A percentile compares a stretch with the other conserved stretches of the same genome.
Evolutionary conservation across 2,888 invertebrate genomes (phyloP).

Genomic region (Liodrosophila aerea): DNA sequence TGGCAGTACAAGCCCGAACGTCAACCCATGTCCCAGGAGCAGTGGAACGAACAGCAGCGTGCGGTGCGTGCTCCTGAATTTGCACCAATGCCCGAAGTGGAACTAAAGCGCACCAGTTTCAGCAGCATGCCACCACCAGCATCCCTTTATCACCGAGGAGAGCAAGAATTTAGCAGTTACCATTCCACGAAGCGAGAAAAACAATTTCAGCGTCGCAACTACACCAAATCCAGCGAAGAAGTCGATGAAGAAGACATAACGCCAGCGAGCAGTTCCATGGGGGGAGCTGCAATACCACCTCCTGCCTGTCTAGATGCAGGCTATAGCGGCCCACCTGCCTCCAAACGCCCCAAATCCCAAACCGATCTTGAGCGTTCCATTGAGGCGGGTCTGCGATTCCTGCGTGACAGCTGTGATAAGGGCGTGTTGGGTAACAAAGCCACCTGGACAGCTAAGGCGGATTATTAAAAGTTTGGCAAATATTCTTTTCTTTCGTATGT

Average conservation of each 20-base stretch:
- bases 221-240: constrained; percentile 24
- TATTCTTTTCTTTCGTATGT: constrained; percentile 25
- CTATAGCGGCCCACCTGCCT: constrained; percentile 48
- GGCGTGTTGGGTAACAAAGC: constrained; percentile 77
- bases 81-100: constrained; percentile 85
- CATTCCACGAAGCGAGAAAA: constrained; percentile 65
- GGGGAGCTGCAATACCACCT: constrained; percentile 86
- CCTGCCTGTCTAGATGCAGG: constrained; percentile 86
- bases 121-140: constrained; percentile 55
- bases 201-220: constrained; percentile 73
- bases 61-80: constrained; percentile 89
- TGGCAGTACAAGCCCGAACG: constrained; percentile 81
- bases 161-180: constrained; percentile 54
- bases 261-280: constrained; percentile 38
- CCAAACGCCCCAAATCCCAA: constrained; percentile 61
- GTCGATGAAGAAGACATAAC: constrained; percentile 4
- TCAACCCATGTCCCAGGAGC: constrained; percentile 80
- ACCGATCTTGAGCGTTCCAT: constrained; percentile 83
- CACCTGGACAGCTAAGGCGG: constrained; percentile 81
- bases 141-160: background rate
- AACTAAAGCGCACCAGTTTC: constrained; percentile 69
- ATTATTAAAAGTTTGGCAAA: constrained; percentile 65
- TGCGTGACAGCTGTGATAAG: constrained; percentile 84
- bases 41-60: constrained; percentile 86
- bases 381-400: constrained; percentile 84